These are phyloP conservation scores for Galeopterus variegatus DNA, from an alignment of 2,113 vertebrate species.

Conservation along the genomic window DNA sequence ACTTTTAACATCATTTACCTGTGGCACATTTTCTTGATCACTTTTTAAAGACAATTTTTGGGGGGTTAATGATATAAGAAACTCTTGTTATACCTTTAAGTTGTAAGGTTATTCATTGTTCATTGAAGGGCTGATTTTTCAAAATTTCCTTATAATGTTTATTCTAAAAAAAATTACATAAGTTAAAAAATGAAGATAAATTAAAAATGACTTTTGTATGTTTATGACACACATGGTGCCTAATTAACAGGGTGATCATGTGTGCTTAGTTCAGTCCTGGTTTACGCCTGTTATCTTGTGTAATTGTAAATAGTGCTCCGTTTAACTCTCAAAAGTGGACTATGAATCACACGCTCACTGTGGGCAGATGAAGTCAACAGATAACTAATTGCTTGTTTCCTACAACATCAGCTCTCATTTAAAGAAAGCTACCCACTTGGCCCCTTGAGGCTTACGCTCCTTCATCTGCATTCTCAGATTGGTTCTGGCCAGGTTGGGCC, in stretches of 20 bases:
- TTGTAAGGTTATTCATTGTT: not conserved
- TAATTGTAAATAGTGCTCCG: not conserved
- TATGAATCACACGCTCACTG: not conserved
- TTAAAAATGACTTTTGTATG: not conserved
- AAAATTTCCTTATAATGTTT: not conserved
- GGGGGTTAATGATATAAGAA: constrained; percentile 1
- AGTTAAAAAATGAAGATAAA: not conserved
- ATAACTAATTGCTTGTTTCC: not conserved
- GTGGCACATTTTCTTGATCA: not conserved
- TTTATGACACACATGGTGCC: not conserved
- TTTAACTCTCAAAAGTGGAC: not conserved
- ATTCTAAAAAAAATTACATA: not conserved
- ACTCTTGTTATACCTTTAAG: not conserved
- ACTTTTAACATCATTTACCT: not conserved
- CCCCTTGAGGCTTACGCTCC: not conserved
- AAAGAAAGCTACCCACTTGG: not conserved
- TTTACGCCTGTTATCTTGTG: not conserved
- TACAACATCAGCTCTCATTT: not conserved
- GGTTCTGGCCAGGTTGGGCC: not conserved
- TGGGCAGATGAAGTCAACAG: not conserved
- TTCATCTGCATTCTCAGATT: not conserved
- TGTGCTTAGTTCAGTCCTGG: not conserved
- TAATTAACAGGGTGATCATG: not conserved
- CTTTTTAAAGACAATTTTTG: not conserved
- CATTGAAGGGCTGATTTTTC: not conserved